These are phyloP conservation scores for Lampris incognitus DNA, from an alignment of 2,113 vertebrate species.

Conservation along the genomic window DNA sequence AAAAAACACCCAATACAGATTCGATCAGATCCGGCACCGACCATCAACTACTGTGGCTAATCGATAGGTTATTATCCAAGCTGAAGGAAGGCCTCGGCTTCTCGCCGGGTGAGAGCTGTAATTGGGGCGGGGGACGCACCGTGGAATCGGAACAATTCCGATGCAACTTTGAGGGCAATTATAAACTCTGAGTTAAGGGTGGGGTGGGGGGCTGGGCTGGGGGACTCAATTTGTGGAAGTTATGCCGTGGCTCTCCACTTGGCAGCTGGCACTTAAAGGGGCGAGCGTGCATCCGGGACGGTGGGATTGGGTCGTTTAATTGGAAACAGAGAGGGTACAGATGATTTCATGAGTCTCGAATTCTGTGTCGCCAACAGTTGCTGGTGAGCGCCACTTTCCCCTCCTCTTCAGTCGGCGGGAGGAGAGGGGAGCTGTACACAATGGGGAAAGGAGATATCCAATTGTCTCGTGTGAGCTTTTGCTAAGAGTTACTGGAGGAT, in stretches of 20 bases:
- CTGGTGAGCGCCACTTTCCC: slow-evolving; percentile 48
- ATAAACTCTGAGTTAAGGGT: not conserved
- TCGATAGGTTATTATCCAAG: slow-evolving; percentile 67
- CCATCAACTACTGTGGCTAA: slow-evolving; percentile 36
- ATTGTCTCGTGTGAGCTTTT: slow-evolving; percentile 65
- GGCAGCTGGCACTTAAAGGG: slow-evolving; percentile 23
- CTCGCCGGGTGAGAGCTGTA: slow-evolving; percentile 17
- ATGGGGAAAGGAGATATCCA: slow-evolving; percentile 40
- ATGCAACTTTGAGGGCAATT: not conserved
- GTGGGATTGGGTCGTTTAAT: slow-evolving; percentile 53
- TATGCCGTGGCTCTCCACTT: slow-evolving; percentile 1
- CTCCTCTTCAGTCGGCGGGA: slow-evolving; percentile 51
- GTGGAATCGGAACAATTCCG: not conserved
- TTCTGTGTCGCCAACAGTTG: slow-evolving; percentile 40
- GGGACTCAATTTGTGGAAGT: not conserved
- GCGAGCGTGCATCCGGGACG: slow-evolving; percentile 17
- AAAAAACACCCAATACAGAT: not conserved
- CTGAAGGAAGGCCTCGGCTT: slow-evolving; percentile 23
- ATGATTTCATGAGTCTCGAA: slow-evolving; percentile 45
- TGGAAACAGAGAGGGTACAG: slow-evolving; percentile 40
- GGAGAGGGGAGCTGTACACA: slow-evolving; percentile 42
- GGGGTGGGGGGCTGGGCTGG: too few species aligned
- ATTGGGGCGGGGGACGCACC: slow-evolving; percentile 1
- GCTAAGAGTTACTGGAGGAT: slow-evolving; percentile 58
- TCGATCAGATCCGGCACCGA: slow-evolving; percentile 29